Evolutionary conservation across 2,888 invertebrate species (phyloP).

Genomic region (Loripinus fragilis): DNA sequence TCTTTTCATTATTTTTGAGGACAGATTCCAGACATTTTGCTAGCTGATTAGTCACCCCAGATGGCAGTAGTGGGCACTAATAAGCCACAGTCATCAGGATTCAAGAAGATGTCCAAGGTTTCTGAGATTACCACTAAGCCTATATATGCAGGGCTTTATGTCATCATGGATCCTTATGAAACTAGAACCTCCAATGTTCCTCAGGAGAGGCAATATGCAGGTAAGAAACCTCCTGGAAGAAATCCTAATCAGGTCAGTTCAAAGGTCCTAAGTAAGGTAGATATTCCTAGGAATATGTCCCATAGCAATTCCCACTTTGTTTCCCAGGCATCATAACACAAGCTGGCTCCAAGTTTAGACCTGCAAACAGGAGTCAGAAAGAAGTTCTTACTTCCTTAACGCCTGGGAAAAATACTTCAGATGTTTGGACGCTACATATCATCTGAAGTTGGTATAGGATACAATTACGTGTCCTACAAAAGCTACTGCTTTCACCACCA

Average conservation of each 20-base stretch:
- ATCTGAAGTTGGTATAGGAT: background rate
- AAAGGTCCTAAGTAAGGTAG: background rate
- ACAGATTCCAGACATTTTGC: background rate
- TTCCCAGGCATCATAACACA: background rate
- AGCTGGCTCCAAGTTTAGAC: background rate
- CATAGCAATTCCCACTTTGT: background rate
- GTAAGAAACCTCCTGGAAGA: too few relatives aligned
- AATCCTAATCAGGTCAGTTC: too few relatives aligned
- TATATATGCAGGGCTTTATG: too few relatives aligned
- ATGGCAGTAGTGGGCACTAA: background rate
- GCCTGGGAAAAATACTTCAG: slow-evolving; percentile 1
- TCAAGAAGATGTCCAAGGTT: too few relatives aligned
- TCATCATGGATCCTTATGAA: too few relatives aligned
- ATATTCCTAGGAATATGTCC: background rate
- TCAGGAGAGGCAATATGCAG: too few relatives aligned
- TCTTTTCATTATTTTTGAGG: background rate
- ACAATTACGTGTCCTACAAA: background rate
- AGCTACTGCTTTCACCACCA: background rate
- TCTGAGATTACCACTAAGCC: too few relatives aligned
- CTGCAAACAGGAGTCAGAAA: background rate
- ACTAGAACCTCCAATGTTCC: too few relatives aligned
- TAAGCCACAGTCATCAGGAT: too few relatives aligned
- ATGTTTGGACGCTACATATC: background rate
- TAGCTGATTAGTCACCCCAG: background rate
- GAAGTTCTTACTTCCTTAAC: background rate